These are phyloP conservation scores for Acholoe squamosa DNA, from an alignment of 2,888 invertebrate species.

Conservation along the genomic window DNA sequence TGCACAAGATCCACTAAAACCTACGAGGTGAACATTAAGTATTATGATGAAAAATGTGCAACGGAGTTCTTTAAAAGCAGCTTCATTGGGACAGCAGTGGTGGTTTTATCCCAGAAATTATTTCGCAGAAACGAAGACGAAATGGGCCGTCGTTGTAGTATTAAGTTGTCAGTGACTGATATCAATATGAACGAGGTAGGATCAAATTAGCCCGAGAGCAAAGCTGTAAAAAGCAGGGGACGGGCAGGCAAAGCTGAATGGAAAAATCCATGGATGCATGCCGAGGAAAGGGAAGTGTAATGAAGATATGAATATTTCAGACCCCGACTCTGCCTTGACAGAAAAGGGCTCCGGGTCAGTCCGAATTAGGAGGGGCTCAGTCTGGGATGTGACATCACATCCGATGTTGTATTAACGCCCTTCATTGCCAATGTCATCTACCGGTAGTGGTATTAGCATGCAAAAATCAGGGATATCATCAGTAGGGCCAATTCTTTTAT, in stretches of 20 bases:
- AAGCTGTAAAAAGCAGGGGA: background rate
- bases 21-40: too few relatives aligned
- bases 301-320: constrained; percentile 33
- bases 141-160: background rate
- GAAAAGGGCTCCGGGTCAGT: background rate
- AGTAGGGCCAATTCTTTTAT: background rate
- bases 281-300: background rate
- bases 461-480: background rate
- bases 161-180: constrained; percentile 39
- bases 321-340: background rate
- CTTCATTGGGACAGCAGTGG: background rate
- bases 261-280: constrained; percentile 9
- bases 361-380: background rate
- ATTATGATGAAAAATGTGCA: background rate
- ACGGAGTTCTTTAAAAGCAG: background rate
- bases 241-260: background rate
- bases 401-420: background rate
- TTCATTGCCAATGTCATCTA: background rate
- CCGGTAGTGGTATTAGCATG: background rate
- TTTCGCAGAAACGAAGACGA: background rate
- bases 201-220: constrained; percentile 20
- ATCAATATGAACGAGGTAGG: background rate
- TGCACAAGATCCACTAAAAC: background rate
- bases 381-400: background rate
- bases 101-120: constrained; percentile 1